Percentiles rank a stretch among this genome's conserved stretches.
These are phyloP conservation scores for Oncorhynchus nerka DNA, from an alignment of 2,113 vertebrate species.

Conservation along the genomic window DNA sequence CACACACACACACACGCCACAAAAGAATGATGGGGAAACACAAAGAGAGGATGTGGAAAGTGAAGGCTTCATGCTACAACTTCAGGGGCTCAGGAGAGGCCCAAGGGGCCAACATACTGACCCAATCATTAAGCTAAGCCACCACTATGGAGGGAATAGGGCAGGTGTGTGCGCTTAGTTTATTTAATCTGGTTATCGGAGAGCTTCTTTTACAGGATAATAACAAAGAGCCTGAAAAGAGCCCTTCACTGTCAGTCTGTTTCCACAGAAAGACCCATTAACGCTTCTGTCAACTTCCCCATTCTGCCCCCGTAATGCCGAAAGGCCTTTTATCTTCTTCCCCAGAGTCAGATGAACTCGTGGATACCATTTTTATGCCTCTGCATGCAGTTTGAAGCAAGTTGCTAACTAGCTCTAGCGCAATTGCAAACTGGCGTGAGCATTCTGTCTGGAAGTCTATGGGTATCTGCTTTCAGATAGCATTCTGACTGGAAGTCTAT, in stretches of 20 bases:
- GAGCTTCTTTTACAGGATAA: conserved; percentile 5
- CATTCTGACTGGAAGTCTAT: no score
- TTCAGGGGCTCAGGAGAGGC: conserved; percentile 44
- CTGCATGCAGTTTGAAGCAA: no score
- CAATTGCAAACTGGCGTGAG: no score
- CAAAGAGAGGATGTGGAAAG: conserved; percentile 48
- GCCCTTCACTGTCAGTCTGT: background rate
- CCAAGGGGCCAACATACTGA: conserved; percentile 56
- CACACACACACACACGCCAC: conserved; percentile 44
- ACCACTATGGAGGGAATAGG: conserved; percentile 33
- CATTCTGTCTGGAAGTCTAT: no score
- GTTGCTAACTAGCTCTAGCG: no score
- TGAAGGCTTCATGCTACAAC: conserved; percentile 28
- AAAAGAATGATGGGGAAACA: conserved; percentile 32
- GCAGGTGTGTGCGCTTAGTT: conserved; percentile 23
- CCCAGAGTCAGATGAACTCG: no score
- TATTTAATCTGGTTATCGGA: no score
- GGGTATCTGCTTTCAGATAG: no score
- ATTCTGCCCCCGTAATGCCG: background rate
- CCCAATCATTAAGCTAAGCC: conserved; percentile 53
- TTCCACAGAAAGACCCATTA: background rate
- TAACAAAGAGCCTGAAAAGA: background rate
- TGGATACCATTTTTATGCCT: no score
- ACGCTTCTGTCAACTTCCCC: background rate
- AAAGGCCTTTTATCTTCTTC: background rate